phyloP scores from a whole-genome alignment of 2,113 vertebrate genomes.

The Astatoreochromis straeleni region DNA sequence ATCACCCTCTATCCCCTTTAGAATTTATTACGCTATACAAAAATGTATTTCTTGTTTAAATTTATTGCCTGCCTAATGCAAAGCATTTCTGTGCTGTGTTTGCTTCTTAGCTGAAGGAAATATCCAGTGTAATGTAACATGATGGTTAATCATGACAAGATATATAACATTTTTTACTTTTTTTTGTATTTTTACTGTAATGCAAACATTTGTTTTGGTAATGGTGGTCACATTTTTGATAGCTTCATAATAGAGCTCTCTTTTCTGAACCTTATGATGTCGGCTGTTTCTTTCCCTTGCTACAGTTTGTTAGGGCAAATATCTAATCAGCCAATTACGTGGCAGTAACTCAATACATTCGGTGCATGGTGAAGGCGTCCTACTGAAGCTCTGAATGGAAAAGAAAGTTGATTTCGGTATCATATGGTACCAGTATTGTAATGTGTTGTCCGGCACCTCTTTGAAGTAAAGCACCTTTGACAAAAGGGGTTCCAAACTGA shows the following conservation, averaged over 20 bases:
- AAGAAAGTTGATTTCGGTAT: neutral
- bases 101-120: neutral
- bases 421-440: neutral
- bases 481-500: neutral
- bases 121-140: neutral
- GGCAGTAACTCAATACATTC: neutral
- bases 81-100: neutral
- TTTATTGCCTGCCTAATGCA: neutral
- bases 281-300: rapidly evolving
- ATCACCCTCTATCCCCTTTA: neutral
- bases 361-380: neutral
- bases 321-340: neutral
- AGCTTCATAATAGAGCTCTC: neutral
- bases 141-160: neutral
- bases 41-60: neutral
- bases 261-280: neutral
- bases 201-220: neutral
- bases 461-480: neutral
- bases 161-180: neutral
- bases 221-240: neutral
- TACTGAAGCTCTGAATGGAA: neutral
- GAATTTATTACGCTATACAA: neutral
- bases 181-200: neutral
- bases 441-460: neutral
- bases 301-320: neutral